Evolutionary conservation across 2,797 vertebrate genomes (phyloP), one percentile per base, ranked within the genome.

Genomic region (Ficedula albicollis): DNA sequence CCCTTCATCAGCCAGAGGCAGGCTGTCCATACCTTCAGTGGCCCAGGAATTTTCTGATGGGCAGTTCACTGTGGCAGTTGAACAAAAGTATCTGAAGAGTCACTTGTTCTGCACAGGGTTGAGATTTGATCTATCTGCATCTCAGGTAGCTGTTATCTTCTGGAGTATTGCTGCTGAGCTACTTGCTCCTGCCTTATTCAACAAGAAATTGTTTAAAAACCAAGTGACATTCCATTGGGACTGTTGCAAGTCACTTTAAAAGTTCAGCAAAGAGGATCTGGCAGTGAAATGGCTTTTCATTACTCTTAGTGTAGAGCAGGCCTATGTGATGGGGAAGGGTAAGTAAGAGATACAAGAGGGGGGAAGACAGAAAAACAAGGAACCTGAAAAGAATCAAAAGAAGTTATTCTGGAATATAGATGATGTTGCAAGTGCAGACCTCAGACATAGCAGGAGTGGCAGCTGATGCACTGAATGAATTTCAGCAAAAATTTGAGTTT

Each of bases 391-490:
- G 41, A 60, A n/a, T 32, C 10, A 2, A 25, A 89, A 84, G 17
- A 74, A 72, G 34, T 39, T 13, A 67, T 84, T 62, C 63, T 80
- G 70, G 58, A 64, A 51, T 88, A 90, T 59, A 59, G 26, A 29
- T 63, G 25, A 36, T 27, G 19, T 6, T 82, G 49, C 36, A 51
- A 92, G 25, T 62, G 39, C 67, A 73, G 10, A 85, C n/a, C 38
- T 84, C 59, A 76, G 55, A 70, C 30, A 43, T 1, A 48, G 25
- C 26, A 51, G 26, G 54, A 85, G 6, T 78, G 81, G 46, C 69
- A 96, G 84, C 64, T 88, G 85, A 59, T 84, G 78, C 90, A 80
- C 84, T 60, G 43, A 70, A 86, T 60, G 55, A 95, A 81, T 84
- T 87, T 94, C 76, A 84, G 51, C 34, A 70, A 63, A 54, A 74